A percentile compares a stretch with the other conserved stretches of the same genome.
These are phyloP conservation scores for Dipus sagitta DNA, from an alignment of 2,797 vertebrate species.

Conservation along the genomic window DNA sequence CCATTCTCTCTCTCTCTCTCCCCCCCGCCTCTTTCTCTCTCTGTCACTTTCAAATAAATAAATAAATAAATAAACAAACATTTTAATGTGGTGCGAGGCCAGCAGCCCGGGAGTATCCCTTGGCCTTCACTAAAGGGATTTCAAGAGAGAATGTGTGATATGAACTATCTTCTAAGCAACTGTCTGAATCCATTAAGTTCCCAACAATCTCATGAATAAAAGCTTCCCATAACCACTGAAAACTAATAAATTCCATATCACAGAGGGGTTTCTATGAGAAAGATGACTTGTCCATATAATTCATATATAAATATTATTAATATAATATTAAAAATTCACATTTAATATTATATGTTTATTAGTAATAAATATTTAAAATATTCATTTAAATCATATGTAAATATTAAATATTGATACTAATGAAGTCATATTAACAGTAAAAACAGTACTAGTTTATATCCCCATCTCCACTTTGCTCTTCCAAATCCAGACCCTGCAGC, in stretches of 20 bases:
- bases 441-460: conserved; percentile 48
- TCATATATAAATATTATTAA: not conserved
- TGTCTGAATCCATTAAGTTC: conserved; percentile 35
- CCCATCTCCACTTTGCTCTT: conserved; percentile 2
- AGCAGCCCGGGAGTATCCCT: not conserved
- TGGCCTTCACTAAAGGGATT: not conserved
- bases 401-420: conserved; percentile 33
- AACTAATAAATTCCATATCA: conserved; percentile 20
- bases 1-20: too few relatives aligned
- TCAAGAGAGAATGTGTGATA: conserved; percentile 11
- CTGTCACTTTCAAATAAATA: too few relatives aligned
- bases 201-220: not conserved
- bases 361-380: too few relatives aligned
- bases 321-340: too few relatives aligned
- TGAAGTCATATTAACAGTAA: conserved; percentile 38
- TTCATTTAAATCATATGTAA: too few relatives aligned
- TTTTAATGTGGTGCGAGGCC: not conserved
- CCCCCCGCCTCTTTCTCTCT: too few relatives aligned
- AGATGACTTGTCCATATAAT: not conserved
- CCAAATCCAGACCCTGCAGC: conserved; percentile 39
- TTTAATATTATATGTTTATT: too few relatives aligned
- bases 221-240: conserved; percentile 3
- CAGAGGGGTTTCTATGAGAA: conserved; percentile 29
- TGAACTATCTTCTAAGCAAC: conserved; percentile 23
- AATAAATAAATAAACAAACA: too few relatives aligned